Base-by-base conservation (phyloP, 2,113 vertebrate species). In the Vulpes vulpes region DNA sequence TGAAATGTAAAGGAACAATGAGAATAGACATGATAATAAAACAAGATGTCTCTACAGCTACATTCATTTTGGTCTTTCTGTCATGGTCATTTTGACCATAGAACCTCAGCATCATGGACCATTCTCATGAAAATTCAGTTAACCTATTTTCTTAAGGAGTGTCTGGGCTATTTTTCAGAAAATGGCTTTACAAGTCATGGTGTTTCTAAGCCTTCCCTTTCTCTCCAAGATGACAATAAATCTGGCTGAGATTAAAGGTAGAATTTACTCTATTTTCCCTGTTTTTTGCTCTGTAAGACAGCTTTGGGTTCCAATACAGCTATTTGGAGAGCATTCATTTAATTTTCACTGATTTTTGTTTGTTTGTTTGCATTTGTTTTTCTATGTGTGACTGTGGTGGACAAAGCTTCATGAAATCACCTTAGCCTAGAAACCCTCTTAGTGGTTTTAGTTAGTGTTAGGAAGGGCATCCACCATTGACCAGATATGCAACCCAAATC, bases 81-180 rank as follows among this genome's bases (percentile, higher is more conserved):
- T 64, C 82, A 35, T 32, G 92, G 57, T 17, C 83, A 11, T 22
- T 76, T 71, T 84, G 62, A 73, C 9, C 27, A 32, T 23, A 85
- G 14, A 35, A 85, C 74, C 65, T 82, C 90, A 82, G 22, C 76
- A 27, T 25, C 96, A 69, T 16, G 16, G 16, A 73, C 57, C 9
- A 88, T 97, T 93, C 19, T 96, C 76, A 91, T 83, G 92, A 95
- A 98, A 97, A 98, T 9, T 4, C 69, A 15, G 12, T 81, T 96
- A 97, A 91, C 51, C 71, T 98, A 78, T 84, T 96, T 97, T 97
- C 64, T 51, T 92, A 86, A 94, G 17, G 4, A 90, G 11, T 38
- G 32, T 55, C 38, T 95, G 23, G 14, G 60, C 92, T 94, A 81
- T 71, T 95, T 96, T 73, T 95, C 53, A 90, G 49, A 89, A 88